A percentile compares a stretch with the other conserved stretches of the same genome.
Evolutionary conservation across 2,888 invertebrate species (phyloP).

Genomic region (Calameuta idolon): DNA sequence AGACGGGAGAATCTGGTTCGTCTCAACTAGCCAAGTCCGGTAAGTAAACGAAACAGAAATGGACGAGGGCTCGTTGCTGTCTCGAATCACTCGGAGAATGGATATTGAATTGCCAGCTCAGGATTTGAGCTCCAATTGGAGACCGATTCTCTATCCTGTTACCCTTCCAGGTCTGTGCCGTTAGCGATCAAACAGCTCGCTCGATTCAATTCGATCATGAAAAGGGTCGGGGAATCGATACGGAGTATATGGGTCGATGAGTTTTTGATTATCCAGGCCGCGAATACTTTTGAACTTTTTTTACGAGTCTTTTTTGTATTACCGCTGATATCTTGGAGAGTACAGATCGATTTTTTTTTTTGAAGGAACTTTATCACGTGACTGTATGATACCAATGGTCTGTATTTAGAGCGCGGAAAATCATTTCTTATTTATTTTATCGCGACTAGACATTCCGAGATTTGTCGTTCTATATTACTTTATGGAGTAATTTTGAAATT

Average conservation of each 20-base stretch:
- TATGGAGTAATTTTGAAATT: not conserved
- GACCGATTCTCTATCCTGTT: slow-evolving; percentile 7
- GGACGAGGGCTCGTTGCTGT: slow-evolving; percentile 45
- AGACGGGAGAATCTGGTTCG: not conserved
- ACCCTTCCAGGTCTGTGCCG: not conserved
- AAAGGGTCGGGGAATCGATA: not conserved
- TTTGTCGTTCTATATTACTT: not conserved
- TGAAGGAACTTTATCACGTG: not conserved
- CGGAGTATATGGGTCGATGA: not conserved
- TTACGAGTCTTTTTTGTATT: not conserved
- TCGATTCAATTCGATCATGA: slow-evolving; percentile 3
- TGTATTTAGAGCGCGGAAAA: not conserved
- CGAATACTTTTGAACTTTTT: not conserved
- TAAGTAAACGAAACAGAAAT: slow-evolving; percentile 51
- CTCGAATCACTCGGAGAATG: slow-evolving; percentile 46
- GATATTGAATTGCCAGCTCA: slow-evolving; percentile 47
- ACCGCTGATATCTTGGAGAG: not conserved
- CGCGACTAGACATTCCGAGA: not conserved
- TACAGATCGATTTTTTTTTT: not conserved
- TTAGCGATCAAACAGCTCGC: slow-evolving; percentile 1
- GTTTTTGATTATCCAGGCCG: not conserved
- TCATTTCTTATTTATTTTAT: not conserved
- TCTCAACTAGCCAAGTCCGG: slow-evolving; percentile 10
- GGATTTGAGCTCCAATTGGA: slow-evolving; percentile 39
- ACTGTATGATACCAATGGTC: not conserved